phyloP scores from a whole-genome alignment of 2,888 invertebrate genomes.

The Pollenia griseotomentosa region DNA sequence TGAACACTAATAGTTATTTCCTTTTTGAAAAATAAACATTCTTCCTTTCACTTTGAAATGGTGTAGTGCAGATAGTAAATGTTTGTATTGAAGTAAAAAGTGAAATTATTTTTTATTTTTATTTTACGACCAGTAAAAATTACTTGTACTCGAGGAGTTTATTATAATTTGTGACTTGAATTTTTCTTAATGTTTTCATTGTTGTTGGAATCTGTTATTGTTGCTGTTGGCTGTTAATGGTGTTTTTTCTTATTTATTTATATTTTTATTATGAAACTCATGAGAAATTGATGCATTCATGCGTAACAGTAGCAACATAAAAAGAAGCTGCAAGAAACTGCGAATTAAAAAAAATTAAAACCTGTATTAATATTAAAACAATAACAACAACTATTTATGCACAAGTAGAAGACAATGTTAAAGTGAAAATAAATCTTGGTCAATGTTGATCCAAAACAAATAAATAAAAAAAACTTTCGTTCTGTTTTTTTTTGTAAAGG shows the following conservation, averaged over 20 bases:
- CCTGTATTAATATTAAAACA: conserved; percentile 54
- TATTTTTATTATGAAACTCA: conserved; percentile 66
- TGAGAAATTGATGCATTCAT: conserved; percentile 70
- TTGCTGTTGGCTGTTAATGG: conserved; percentile 32
- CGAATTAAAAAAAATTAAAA: conserved; percentile 45
- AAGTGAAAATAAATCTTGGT: conserved; percentile 71
- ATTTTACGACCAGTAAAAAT: not conserved
- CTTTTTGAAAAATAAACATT: not conserved
- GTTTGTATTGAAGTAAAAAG: conserved; percentile 56
- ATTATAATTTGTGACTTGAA: conserved; percentile 45
- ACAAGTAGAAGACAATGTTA: conserved; percentile 21
- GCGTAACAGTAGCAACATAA: conserved; percentile 61
- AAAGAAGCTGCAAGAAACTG: conserved; percentile 45
- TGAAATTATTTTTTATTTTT: conserved; percentile 57
- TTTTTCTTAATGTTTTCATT: conserved; percentile 6
- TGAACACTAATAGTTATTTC: not conserved
- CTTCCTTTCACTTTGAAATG: not conserved
- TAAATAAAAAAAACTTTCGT: conserved; percentile 47
- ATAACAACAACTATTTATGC: not conserved
- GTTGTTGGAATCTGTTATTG: conserved; percentile 31
- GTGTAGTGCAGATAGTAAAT: conserved; percentile 1
- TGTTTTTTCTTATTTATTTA: conserved; percentile 14
- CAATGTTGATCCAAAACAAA: conserved; percentile 10
- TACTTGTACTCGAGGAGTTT: conserved; percentile 37
- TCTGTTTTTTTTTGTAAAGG: conserved; percentile 8